Evolutionary conservation across 1,140 invertebrate species (phyloP), one percentile per base, ranked within the genome.

Genomic region (Dreissena polymorpha): DNA sequence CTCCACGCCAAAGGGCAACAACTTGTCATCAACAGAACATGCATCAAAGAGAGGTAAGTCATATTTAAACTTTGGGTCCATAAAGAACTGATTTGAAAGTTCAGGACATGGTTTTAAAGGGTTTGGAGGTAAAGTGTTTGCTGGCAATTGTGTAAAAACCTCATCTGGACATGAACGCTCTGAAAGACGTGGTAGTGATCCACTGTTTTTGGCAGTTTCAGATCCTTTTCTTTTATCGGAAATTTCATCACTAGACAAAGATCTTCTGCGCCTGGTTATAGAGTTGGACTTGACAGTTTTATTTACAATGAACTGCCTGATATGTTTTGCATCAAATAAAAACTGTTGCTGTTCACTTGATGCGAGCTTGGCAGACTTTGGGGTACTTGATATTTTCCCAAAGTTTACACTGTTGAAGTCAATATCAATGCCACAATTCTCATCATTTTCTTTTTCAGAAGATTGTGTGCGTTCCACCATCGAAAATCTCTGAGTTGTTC

Each of bases 221-320:
- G 57, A 60, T 60, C 16, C 3, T 12, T 60, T 60, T 60, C 57
- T 23, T 60, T n/a, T 2, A 60, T 60, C 10, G 16, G 57, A n/a
- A 50, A 82, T n/a, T 65, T 74, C 69, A 68, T 82, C 79, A 82
- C 71, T 82, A n/a, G 79, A 82, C 7, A 72, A 21, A 10, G 79
- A 82, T 39, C 57, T 74, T 25, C 25, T 67, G 18, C n/a, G 27
- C 25, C 49, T 80, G 18, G 68, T 29, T 0, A 80, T 25, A 18
- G 78, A 57, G 71, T 80, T 80, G 14, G 39, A 39, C 3, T 39
- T 39, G 39, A 5, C 39, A 39, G 39, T 8, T 39, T 39, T 39
- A 39, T 39, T 39, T 39, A 2, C 39, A 5, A 72, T 39, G 39
- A 71, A 80, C 12, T 50, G 70, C n/a, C 51, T 25, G 16, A 82